A percentile compares a stretch with the other conserved stretches of the same genome.
Conservation (phyloP, 2,113 vertebrate species). For the Spea multiplicata region DNA sequence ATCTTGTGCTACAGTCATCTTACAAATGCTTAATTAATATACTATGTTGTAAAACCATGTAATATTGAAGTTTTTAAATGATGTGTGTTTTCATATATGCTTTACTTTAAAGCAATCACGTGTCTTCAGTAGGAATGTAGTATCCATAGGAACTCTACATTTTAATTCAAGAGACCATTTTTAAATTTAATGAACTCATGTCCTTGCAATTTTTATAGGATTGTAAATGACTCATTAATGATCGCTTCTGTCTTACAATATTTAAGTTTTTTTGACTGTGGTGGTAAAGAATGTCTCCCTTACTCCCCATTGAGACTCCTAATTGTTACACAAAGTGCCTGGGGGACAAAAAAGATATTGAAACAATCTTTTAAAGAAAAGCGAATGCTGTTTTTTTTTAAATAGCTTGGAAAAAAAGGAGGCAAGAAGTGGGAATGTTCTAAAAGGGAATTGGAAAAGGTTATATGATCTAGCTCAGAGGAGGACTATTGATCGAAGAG, state of each 20-base stretch:
- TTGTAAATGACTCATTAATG: conserved; percentile 26
- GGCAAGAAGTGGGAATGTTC: conserved; percentile 34
- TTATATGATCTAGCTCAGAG: conserved; percentile 51
- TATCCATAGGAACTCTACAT: conserved; percentile 21
- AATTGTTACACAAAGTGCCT: conserved; percentile 14
- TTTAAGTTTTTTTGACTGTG: conserved; percentile 5
- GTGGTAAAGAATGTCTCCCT: background rate
- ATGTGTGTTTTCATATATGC: too few species aligned
- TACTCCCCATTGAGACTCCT: background rate
- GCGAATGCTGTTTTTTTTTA: conserved; percentile 12
- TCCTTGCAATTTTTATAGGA: background rate
- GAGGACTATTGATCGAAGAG: conserved; percentile 48
- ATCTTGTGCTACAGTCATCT: too few species aligned
- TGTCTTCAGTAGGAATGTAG: background rate
- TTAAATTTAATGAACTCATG: conserved; percentile 26
- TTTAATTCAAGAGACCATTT: conserved; percentile 25
- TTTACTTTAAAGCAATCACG: too few species aligned
- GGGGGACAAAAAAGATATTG: conserved; percentile 1
- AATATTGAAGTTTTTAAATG: too few species aligned
- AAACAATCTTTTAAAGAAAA: conserved; percentile 25
- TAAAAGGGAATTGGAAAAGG: conserved; percentile 35
- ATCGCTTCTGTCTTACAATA: background rate
- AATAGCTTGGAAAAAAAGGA: conserved; percentile 9
- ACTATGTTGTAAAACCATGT: too few species aligned
- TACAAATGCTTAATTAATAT: too few species aligned